These are phyloP conservation scores for Tadarida brasiliensis DNA, from an alignment of 2,797 vertebrate species.

Conservation along the genomic window DNA sequence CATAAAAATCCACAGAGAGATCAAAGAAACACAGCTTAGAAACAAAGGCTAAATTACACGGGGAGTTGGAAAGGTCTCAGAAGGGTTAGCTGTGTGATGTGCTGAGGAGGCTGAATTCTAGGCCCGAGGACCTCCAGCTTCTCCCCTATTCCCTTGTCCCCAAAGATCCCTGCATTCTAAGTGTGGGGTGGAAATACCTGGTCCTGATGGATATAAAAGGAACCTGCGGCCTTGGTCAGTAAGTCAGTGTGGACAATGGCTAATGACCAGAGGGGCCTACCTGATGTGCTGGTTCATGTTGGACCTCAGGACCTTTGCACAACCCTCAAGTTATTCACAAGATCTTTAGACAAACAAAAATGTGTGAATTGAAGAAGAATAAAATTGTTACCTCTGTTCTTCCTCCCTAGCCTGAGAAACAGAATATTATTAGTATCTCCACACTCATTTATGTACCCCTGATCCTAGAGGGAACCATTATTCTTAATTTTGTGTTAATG, in stretches of 20 bases:
- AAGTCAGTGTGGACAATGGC: neutral
- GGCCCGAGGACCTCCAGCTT: neutral
- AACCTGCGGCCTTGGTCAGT: neutral
- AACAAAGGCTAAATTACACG: neutral
- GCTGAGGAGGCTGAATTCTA: neutral
- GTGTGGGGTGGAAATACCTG: neutral
- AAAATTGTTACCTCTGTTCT: neutral
- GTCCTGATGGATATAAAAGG: neutral
- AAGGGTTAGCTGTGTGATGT: neutral
- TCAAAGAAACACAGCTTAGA: neutral
- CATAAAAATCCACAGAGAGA: neutral
- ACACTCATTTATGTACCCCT: neutral
- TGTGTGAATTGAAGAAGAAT: neutral
- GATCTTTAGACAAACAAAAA: slow-evolving; percentile 39
- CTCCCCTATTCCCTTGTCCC: neutral
- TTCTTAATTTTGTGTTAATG: neutral
- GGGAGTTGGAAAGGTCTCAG: neutral
- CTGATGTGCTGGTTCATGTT: neutral
- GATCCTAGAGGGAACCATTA: neutral
- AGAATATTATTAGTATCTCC: neutral
- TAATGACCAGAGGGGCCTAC: neutral
- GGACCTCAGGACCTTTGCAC: neutral
- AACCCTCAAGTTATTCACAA: neutral
- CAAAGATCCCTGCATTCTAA: neutral
- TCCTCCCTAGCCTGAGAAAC: neutral